Conservation (phyloP, 2,888 invertebrate species). For the Tricholauxania praeusta region DNA sequence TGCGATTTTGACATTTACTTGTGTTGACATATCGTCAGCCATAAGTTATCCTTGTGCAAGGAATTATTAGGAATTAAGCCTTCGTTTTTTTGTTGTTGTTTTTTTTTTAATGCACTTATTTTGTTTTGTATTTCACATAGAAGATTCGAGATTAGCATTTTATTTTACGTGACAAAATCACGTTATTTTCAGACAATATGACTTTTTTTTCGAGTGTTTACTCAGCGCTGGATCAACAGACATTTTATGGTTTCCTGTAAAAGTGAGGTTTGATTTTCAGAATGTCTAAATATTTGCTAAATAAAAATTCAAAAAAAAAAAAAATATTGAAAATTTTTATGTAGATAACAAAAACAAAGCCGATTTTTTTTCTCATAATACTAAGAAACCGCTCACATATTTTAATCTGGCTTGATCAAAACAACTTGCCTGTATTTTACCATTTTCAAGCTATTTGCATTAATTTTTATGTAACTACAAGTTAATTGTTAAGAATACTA, state of each 20-base stretch:
- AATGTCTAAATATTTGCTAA: no score
- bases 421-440: no score
- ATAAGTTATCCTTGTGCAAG: conserved; percentile 47
- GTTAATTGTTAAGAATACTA: no score
- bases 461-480: no score
- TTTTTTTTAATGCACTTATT: conserved; percentile 37
- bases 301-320: no score
- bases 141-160: conserved; percentile 39
- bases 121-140: conserved; percentile 19
- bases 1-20: conserved; percentile 64
- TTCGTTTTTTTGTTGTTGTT: conserved; percentile 45
- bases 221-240: neutral
- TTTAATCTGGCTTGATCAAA: no score
- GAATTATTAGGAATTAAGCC: conserved; percentile 27
- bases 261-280: no score
- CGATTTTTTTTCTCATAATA: no score
- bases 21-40: conserved; percentile 63
- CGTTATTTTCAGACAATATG: conserved; percentile 53
- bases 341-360: no score
- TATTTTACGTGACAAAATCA: conserved; percentile 64
- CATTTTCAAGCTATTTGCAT: no score
- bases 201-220: neutral
- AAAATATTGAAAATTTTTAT: no score
- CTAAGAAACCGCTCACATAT: no score
- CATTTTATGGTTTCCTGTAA: conserved; percentile 11